Percentiles rank a stretch among this genome's conserved stretches.
These are phyloP conservation scores for Carabus problematicus DNA, from an alignment of 2,888 invertebrate species.

Conservation along the genomic window DNA sequence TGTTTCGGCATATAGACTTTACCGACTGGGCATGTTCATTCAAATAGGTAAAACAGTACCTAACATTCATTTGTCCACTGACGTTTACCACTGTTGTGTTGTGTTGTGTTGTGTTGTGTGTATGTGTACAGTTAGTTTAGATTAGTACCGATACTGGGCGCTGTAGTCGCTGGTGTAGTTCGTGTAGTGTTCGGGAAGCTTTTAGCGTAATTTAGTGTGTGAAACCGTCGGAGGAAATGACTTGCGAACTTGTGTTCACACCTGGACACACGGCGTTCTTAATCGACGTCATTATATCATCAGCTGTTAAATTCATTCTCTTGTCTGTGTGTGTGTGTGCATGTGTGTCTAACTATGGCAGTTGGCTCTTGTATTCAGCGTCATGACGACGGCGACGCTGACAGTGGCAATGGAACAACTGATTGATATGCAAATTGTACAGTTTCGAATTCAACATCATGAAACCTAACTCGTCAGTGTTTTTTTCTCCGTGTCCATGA, in stretches of 20 bases:
- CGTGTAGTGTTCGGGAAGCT: constrained; percentile 42
- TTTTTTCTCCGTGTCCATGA: not conserved
- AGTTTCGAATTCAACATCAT: constrained; percentile 33
- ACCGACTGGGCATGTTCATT: not conserved
- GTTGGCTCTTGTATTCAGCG: no score
- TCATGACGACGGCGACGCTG: not conserved
- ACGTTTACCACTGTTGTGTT: no score
- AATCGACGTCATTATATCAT: constrained; percentile 46
- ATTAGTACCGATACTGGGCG: not conserved
- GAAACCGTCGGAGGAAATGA: constrained; percentile 49
- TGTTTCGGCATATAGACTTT: not conserved
- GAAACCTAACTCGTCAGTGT: constrained; percentile 18
- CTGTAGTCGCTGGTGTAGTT: constrained; percentile 28
- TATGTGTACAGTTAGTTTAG: no score
- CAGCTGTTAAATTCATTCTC: constrained; percentile 46
- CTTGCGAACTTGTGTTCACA: constrained; percentile 50
- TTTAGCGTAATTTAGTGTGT: constrained; percentile 49
- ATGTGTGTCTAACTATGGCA: no score
- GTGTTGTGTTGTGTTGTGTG: no score
- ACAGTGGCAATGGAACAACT: not conserved
- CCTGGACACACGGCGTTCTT: constrained; percentile 48
- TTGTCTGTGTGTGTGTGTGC: not conserved
- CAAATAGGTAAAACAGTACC: not conserved
- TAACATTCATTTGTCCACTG: no score
- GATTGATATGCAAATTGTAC: constrained; percentile 24